Evolutionary conservation across 2,113 vertebrate genomes (phyloP).

Genomic region (Fulica atra): DNA sequence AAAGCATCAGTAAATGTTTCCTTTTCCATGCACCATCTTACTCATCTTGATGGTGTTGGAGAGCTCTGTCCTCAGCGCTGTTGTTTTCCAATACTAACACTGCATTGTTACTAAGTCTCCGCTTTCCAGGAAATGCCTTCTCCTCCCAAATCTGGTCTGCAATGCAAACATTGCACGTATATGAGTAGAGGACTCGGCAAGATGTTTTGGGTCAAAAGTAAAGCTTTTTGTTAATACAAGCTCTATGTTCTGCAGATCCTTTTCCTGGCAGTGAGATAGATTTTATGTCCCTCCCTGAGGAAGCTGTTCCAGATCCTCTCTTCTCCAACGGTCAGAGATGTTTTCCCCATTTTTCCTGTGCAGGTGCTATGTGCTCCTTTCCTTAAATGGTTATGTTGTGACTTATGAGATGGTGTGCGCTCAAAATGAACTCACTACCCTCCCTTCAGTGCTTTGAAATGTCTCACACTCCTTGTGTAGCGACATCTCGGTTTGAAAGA

Average conservation of each 20-base stretch:
- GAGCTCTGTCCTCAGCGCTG: neutral
- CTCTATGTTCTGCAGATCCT: neutral
- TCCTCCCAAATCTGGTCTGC: neutral
- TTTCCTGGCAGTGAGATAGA: neutral
- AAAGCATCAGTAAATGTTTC: neutral
- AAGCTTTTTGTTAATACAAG: neutral
- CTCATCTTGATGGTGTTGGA: neutral
- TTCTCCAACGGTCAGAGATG: fast-evolving
- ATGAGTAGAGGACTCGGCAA: fast-evolving
- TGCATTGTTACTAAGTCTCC: fast-evolving
- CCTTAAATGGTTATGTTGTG: neutral
- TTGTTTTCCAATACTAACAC: fast-evolving
- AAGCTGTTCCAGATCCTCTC: neutral
- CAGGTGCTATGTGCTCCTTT: neutral
- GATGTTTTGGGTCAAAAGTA: neutral
- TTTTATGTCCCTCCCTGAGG: neutral
- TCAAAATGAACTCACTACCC: neutral
- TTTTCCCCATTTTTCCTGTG: neutral
- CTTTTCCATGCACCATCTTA: neutral
- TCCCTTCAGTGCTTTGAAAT: neutral
- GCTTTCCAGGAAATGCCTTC: neutral
- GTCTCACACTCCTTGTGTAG: neutral
- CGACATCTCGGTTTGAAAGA: neutral
- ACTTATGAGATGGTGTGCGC: neutral
- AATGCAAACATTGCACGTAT: neutral